Base-by-base conservation (phyloP, 1,140 invertebrate species). In the Amphibalanus amphitrite region DNA sequence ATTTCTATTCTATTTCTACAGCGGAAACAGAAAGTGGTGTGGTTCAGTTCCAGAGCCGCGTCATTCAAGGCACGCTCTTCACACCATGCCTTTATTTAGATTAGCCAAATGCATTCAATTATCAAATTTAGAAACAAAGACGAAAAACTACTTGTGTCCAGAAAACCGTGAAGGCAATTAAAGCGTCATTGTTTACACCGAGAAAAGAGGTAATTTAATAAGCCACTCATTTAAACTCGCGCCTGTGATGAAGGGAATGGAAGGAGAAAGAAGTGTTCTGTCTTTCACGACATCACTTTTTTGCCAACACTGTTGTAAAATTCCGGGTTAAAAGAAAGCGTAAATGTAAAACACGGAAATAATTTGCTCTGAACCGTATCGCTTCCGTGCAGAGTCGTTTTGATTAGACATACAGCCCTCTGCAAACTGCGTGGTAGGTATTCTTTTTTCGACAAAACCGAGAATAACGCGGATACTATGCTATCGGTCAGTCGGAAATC, bases 111-210 rank as follows among this genome's bases (percentile, higher is more conserved):
- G 10, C 47, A 59, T 59, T 59, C 47, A 59, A 59, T 59, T 59
- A 59, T 59, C 47, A 59, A 59, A 59, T 59, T 59, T 59, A 59
- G 47, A 59, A 59, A 59, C 47, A 59, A 59, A 59, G 47, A 59
- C 10, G 47, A 59, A 59, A 59, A 59, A 59, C 47, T 59, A 59
- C 47, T 59, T 59, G 47, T 59, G 47, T 59, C 20, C 47, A 59
- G 47, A 59, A 13, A 23, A 59, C 10, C 20, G 47, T 59, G 47
- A 59, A 59, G 47, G 47, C 47, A 59, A 59, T 59, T 59, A 59
- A 23, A 59, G 47, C 47, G 47, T 59, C 47, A 59, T 59, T 59
- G 47, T 59, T 59, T 59, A 59, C 47, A 59, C 10, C 13, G 10
- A 59, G 47, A 59, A 59, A 59, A 59, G 47, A 59, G 47, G 47